These are phyloP conservation scores for Oeneis ivallda DNA, from an alignment of 2,888 invertebrate genomes.

Conservation along the genomic window DNA sequence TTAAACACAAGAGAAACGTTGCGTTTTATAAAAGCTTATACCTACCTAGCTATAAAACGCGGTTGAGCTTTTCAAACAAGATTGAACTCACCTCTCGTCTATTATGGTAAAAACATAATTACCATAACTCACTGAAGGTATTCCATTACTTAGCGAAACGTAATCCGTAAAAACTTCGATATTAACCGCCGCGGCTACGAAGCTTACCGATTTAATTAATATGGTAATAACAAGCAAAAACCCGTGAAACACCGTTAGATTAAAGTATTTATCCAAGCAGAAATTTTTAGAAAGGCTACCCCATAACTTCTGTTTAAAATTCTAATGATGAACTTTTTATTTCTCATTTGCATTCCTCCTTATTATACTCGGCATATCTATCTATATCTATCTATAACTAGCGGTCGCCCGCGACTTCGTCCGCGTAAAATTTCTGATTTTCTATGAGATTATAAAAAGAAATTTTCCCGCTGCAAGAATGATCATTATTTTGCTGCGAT, in stretches of 20 bases:
- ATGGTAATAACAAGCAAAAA: slow-evolving; percentile 45
- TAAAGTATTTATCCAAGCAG: slow-evolving; percentile 48
- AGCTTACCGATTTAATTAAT: slow-evolving; percentile 45
- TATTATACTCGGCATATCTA: no score
- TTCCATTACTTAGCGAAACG: slow-evolving; percentile 21
- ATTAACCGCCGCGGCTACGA: slow-evolving; percentile 22
- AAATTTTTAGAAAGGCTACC: slow-evolving; percentile 44
- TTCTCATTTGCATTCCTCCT: no score
- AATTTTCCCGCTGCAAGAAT: no score
- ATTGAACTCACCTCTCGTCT: background rate
- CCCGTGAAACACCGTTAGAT: slow-evolving; percentile 40
- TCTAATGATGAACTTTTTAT: background rate
- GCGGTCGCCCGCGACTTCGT: no score
- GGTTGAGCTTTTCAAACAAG: slow-evolving; percentile 2
- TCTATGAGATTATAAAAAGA: no score
- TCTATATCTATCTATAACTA: no score
- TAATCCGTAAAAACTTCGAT: slow-evolving; percentile 33
- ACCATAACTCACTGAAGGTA: slow-evolving; percentile 20
- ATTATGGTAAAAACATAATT: slow-evolving; percentile 17
- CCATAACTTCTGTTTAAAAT: slow-evolving; percentile 24
- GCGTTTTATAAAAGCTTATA: no score
- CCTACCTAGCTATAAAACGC: background rate
- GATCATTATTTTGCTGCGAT: no score
- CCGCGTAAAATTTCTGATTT: no score
- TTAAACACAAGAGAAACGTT: no score